Base-by-base conservation (phyloP, 2,113 vertebrate genomes). In the Amia ocellicauda region DNA sequence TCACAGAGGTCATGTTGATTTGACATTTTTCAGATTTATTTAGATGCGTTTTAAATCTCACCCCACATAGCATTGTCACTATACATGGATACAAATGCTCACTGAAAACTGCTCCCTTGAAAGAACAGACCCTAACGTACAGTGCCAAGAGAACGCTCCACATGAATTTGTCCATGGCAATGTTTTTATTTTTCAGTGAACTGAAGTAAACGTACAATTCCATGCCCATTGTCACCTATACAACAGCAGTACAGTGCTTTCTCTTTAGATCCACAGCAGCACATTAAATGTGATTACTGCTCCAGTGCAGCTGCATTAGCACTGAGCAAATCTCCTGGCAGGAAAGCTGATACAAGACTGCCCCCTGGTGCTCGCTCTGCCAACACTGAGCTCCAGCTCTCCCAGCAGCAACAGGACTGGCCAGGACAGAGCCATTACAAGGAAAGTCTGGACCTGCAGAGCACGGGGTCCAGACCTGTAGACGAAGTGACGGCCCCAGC, bases 271-370 rank as follows among this genome's bases (percentile, higher is more conserved):
- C 85, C 82, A 83, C 72, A 80, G 80, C 75, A 83, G 84, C 85
- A 84, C 85, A 88, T 86, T 86, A 89, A 85, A 89, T 89, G 85
- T 89, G 89, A 89, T 89, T 89, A 90, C 86, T 87, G 86, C 86
- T 90, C 84, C 13, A 88, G 79, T 82, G 72, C 81, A 77, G 81
- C 80, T 82, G 43, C 16, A 4, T n/a, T 8, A 17, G 16, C 4
- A 13, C 43, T 14, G 9, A 47, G 43, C 13, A 8, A n/a, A 17
- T 47, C 2, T 31, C 67, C 56, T 57, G 17, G 50, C 57, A 24
- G 72, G 69, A 86, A 83, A 42, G 73, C 79, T 83, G 79, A 91
- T 91, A 86, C 93, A 94, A 97, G 91, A 95, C 75, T 94, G 93
- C 90, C 96, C 93, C 91, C 96, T 91, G 76, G 82, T 86, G 95